A percentile compares a stretch with the other conserved stretches of the same genome.
Evolutionary conservation across 2,888 invertebrate species (phyloP).

Genomic region (Elysia crispata): DNA sequence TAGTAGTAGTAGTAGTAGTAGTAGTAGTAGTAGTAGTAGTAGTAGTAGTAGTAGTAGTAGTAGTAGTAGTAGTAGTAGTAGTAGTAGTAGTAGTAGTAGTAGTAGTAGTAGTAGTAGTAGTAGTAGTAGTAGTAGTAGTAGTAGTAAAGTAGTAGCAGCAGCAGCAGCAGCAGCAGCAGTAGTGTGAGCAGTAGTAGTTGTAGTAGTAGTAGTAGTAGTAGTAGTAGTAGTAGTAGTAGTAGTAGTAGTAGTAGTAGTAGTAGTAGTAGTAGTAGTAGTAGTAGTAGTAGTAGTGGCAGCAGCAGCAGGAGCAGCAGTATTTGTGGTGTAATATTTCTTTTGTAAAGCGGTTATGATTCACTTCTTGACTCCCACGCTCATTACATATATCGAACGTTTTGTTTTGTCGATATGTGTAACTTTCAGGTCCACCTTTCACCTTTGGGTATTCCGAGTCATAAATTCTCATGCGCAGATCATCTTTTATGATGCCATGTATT

Average conservation of each 20-base stretch:
- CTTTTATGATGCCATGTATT: no score
- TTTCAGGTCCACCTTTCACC: no score
- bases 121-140: not conserved
- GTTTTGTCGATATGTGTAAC: no score
- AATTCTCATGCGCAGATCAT: no score
- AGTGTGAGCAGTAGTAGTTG: no score
- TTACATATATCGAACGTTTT: no score
- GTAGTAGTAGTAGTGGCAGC: not conserved
- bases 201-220: constrained; percentile 34
- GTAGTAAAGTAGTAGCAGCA: not conserved
- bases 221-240: constrained; percentile 28
- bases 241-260: constrained; percentile 27
- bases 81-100: constrained; percentile 30
- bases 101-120: constrained; percentile 19
- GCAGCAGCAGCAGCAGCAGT: not conserved
- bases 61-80: constrained; percentile 34
- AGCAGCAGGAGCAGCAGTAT: not conserved
- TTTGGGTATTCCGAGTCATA: no score
- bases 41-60: constrained; percentile 25
- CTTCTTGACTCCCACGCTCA: no score
- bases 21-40: constrained; percentile 15
- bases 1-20: constrained; percentile 19
- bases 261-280: not conserved
- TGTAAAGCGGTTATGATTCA: no score
- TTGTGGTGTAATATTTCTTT: no score